These are phyloP conservation scores for Cladorhizidae sp. DNA, from an alignment of 37 sponge, comb jelly and placozoan species.

Conservation along the genomic window DNA sequence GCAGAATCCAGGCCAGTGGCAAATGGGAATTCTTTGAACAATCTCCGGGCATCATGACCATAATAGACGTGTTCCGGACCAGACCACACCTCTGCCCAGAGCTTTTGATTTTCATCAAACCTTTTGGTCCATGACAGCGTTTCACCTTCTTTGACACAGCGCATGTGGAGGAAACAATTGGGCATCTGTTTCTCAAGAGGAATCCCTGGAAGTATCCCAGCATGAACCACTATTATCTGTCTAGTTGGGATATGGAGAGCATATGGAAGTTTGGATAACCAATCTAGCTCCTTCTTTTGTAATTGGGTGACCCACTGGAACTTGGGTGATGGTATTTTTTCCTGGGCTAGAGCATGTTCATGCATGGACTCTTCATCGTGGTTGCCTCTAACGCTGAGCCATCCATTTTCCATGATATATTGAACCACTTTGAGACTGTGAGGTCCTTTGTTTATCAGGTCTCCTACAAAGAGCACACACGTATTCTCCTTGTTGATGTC, in stretches of 20 bases:
- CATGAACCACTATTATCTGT: conserved; percentile 67
- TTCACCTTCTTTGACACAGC: conserved; percentile 39
- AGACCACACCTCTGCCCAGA: conserved; percentile 73
- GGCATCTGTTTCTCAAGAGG: conserved; percentile 46
- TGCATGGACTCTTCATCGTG: conserved; percentile 77
- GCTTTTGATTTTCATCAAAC: background rate
- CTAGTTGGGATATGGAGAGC: conserved; percentile 61
- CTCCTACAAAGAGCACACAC: conserved; percentile 76
- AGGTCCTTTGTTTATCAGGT: conserved; percentile 87
- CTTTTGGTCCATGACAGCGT: conserved; percentile 19
- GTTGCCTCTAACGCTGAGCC: conserved; percentile 77
- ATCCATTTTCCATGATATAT: conserved; percentile 43
- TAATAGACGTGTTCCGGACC: conserved; percentile 87
- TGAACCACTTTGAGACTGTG: conserved; percentile 64
- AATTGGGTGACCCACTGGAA: conserved; percentile 74
- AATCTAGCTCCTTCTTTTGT: conserved; percentile 57
- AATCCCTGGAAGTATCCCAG: conserved; percentile 73
- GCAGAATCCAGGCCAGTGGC: conserved; percentile 89
- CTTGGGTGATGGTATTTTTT: conserved; percentile 2
- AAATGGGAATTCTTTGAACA: conserved; percentile 44
- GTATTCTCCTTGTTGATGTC: conserved; percentile 19
- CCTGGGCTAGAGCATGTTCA: conserved; percentile 36
- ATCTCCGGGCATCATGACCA: conserved; percentile 81
- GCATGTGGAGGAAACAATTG: conserved; percentile 48
- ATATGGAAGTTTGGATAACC: conserved; percentile 74